Base-by-base conservation (phyloP, 2,113 vertebrate genomes). In the Athene noctua region DNA sequence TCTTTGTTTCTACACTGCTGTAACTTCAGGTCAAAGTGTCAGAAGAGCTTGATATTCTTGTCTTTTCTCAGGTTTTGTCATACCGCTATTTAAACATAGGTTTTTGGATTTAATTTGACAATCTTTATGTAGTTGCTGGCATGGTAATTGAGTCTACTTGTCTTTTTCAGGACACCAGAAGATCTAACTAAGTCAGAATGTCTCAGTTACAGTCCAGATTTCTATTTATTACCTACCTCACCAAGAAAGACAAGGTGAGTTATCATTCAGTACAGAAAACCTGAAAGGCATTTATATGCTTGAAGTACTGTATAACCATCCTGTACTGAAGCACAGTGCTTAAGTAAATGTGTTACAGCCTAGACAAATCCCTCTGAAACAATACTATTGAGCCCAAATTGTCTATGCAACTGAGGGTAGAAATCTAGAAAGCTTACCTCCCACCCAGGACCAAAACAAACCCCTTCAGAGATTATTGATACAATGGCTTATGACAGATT, bases 131-230 rank as follows among this genome's bases (percentile, higher is more conserved):
- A 95, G 98, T 98, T 92, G 95, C 98, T 92, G 96, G 97, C 97
- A 94, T 97, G 91, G 98, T 98, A 98, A 99, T 98, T 98, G 98
- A 99, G 97, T 98, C 98, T 98, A 98, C 98, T 98, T 99, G 98
- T 99, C 98, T 99, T 97, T 98, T 99, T 97, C 97, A 98, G 98
- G 98, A 98, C 98, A 98, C 97, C 74, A 96, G 98, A 98, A 98
- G 98, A 98, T 98, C 98, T 98, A 98, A 98, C 98, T 98, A 98
- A 98, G 98, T 99, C 98, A 98, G 98, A 98, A 98, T 98, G 98
- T 98, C 98, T 98, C 98, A 93, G 89, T 73, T 98, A 95, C 92
- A 96, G 80, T 92, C 90, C 92, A 86, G 83, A 88, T 96, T 84
- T 97, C 99, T 99, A 98, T 99, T 98, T 99, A 99, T 99, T 98